phyloP scores from a whole-genome alignment of 2,113 vertebrate genomes.

The Nothobranchius furzeri region DNA sequence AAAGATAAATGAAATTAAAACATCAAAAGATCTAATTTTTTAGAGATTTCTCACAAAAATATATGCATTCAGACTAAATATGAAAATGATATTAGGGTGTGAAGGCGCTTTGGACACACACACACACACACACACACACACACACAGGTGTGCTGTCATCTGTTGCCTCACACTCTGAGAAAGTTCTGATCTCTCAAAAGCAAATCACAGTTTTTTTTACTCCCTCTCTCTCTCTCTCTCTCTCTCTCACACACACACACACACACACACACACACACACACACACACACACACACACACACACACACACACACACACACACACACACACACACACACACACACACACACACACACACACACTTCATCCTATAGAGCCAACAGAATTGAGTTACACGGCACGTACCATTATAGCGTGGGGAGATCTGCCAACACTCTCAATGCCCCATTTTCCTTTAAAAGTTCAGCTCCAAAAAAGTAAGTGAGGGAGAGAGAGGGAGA shows the following conservation, averaged over 20 bases:
- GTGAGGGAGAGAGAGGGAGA: constrained; percentile 59
- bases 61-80: too few species aligned
- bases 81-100: too few species aligned
- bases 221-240: too few species aligned
- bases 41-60: too few species aligned
- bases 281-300: too few species aligned
- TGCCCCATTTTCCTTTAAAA: constrained; percentile 85
- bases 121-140: too few species aligned
- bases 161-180: constrained; percentile 20
- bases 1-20: not conserved
- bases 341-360: constrained; percentile 10
- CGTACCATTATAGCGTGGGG: constrained; percentile 85
- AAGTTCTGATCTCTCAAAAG: constrained; percentile 27
- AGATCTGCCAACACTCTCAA: constrained; percentile 83
- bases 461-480: constrained; percentile 77
- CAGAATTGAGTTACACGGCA: constrained; percentile 81
- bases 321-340: too few species aligned
- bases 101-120: not conserved
- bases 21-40: not conserved
- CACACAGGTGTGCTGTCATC: constrained; percentile 35
- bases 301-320: too few species aligned
- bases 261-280: too few species aligned
- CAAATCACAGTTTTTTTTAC: too few species aligned
- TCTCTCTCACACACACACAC: too few species aligned
- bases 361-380: constrained; percentile 59